A percentile compares a stretch with the other conserved stretches of the same genome.
phyloP scores from a whole-genome alignment of 2,888 invertebrate genomes.

The Strigamia maritima region DNA sequence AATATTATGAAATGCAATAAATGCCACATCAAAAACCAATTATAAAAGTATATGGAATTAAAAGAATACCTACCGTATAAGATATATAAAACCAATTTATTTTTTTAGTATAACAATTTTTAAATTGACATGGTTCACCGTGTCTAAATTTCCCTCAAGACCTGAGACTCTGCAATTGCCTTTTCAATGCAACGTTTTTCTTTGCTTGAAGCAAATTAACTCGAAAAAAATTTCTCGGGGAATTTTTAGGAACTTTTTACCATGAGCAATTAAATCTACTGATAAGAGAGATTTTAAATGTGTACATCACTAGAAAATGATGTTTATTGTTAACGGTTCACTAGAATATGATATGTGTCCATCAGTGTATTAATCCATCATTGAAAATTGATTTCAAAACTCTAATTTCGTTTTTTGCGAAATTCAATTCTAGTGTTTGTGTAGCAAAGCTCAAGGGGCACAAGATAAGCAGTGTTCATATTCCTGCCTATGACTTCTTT shows the following conservation, averaged over 20 bases:
- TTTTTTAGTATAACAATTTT: conserved; percentile 6
- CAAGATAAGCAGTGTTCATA: no score
- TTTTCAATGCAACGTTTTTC: conserved; percentile 10
- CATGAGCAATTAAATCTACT: neutral
- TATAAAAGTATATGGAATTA: neutral
- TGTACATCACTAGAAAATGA: no score
- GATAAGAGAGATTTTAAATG: no score
- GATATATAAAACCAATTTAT: neutral
- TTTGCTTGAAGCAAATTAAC: conserved; percentile 9
- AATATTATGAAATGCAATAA: neutral
- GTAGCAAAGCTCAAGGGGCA: no score
- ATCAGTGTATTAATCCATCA: no score
- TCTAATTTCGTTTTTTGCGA: no score
- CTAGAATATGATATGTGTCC: no score
- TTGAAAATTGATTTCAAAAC: no score
- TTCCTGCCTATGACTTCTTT: no score
- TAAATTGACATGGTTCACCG: neutral
- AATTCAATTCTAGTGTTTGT: no score
- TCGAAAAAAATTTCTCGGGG: neutral
- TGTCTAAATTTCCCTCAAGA: conserved; percentile 5
- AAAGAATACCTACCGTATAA: neutral
- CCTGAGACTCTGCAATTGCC: conserved; percentile 1
- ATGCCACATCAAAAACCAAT: neutral
- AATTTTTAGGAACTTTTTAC: neutral
- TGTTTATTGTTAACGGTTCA: no score